These are phyloP conservation scores for Burhinus bistriatus DNA, from an alignment of 2,113 vertebrate genomes.

Conservation along the genomic window DNA sequence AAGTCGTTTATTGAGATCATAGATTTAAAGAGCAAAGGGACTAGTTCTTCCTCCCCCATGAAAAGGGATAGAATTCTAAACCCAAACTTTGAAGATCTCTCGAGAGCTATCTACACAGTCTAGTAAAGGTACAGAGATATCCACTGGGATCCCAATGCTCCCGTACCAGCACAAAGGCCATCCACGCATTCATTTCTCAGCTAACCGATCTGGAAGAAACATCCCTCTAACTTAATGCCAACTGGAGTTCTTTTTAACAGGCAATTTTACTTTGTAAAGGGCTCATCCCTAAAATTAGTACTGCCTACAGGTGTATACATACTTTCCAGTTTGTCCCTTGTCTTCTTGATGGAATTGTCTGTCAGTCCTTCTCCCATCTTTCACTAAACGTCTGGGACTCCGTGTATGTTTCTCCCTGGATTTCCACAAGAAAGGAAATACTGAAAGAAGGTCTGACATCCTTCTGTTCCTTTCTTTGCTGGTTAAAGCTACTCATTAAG, in stretches of 20 bases:
- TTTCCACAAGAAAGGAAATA: background rate
- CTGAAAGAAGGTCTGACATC: background rate
- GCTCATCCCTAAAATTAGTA: background rate
- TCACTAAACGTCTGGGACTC: background rate
- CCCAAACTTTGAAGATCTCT: background rate
- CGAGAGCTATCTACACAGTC: background rate
- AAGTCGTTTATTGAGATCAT: background rate
- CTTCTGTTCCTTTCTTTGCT: background rate
- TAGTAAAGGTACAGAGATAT: background rate
- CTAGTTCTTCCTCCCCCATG: background rate
- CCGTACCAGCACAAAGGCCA: accelerated
- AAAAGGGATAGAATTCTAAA: background rate
- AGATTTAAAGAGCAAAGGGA: background rate
- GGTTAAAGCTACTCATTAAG: background rate
- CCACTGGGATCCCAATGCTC: background rate
- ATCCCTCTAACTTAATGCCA: background rate
- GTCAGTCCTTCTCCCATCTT: background rate
- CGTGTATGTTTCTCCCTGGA: accelerated
- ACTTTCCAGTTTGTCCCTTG: background rate
- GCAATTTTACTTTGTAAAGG: background rate
- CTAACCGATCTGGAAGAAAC: background rate
- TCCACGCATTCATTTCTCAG: background rate
- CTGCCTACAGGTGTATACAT: background rate
- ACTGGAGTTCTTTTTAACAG: background rate
- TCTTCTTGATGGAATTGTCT: background rate